Percentiles rank a stretch among this genome's conserved stretches.
These are phyloP conservation scores for Osmoderma eremita DNA, from an alignment of 2,888 invertebrate species.

Conservation along the genomic window DNA sequence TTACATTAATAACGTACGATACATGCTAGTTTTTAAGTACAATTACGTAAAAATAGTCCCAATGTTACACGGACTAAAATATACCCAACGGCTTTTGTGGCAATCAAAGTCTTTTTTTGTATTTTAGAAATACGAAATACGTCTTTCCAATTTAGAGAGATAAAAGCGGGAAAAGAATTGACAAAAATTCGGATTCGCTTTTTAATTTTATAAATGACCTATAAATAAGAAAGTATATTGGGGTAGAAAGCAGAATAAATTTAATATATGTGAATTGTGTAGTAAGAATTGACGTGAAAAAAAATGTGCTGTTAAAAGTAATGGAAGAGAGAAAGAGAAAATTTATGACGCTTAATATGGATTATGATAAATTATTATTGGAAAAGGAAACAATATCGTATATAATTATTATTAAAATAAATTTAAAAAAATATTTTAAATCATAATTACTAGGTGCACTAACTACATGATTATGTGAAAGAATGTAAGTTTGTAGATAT, in stretches of 20 bases:
- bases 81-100: slow-evolving; percentile 37
- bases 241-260: neutral
- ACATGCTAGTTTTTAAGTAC: slow-evolving; percentile 24
- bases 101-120: slow-evolving; percentile 43
- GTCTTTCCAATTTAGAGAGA: slow-evolving; percentile 49
- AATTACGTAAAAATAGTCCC: slow-evolving; percentile 21
- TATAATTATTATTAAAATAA: neutral
- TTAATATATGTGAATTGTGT: neutral
- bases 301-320: neutral
- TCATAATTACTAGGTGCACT: slow-evolving; percentile 21
- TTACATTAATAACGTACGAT: slow-evolving; percentile 8
- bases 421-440: neutral
- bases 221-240: neutral
- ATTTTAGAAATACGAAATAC: slow-evolving; percentile 50
- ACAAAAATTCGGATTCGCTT: slow-evolving; percentile 6
- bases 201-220: slow-evolving; percentile 9
- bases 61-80: slow-evolving; percentile 32
- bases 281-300: slow-evolving; percentile 3
- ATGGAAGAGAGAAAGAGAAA: neutral
- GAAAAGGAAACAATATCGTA: slow-evolving; percentile 15
- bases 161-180: neutral
- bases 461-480: slow-evolving; percentile 37
- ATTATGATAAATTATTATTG: slow-evolving; percentile 22
- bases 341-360: slow-evolving; percentile 26
- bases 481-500: slow-evolving; percentile 49